Percentiles rank a stretch among this genome's conserved stretches.
Evolutionary conservation across 1,140 invertebrate species (phyloP).

Genomic region (Euwallacea similis): DNA sequence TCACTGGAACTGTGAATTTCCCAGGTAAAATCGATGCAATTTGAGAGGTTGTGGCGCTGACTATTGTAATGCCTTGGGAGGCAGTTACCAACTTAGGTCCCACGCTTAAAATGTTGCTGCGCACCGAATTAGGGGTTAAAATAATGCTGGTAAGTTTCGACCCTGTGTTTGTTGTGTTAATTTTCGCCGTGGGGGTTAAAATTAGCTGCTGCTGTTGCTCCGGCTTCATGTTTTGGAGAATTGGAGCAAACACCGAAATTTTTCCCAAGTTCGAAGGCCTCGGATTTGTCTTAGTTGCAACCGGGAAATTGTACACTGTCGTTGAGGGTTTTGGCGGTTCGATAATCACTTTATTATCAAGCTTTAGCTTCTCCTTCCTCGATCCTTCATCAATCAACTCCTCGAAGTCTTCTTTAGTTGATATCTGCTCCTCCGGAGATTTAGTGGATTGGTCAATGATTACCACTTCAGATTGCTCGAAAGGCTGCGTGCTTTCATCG

Average conservation of each 20-base stretch:
- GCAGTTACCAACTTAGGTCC: slow-evolving; percentile 42
- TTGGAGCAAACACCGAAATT: slow-evolving; percentile 44
- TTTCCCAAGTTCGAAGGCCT: slow-evolving; percentile 29
- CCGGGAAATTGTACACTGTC: slow-evolving; percentile 41
- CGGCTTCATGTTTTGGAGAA: slow-evolving; percentile 34
- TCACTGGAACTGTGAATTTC: slow-evolving; percentile 51
- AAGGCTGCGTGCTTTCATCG: slow-evolving; percentile 55
- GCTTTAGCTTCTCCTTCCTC: slow-evolving; percentile 56
- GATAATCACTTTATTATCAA: slow-evolving; percentile 46
- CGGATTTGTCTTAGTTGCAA: slow-evolving; percentile 30
- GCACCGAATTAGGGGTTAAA: slow-evolving; percentile 44
- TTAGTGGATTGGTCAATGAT: slow-evolving; percentile 62
- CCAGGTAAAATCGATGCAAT: slow-evolving; percentile 50
- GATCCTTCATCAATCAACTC: slow-evolving; percentile 62
- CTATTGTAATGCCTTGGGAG: slow-evolving; percentile 49
- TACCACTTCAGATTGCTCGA: slow-evolving; percentile 64
- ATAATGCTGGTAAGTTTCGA: slow-evolving; percentile 48
- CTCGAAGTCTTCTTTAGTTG: slow-evolving; percentile 65
- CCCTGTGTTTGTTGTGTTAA: slow-evolving; percentile 38
- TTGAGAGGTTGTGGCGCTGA: slow-evolving; percentile 50
- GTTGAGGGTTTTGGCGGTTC: slow-evolving; percentile 48
- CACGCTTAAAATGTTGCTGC: slow-evolving; percentile 48
- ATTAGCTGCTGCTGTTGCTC: slow-evolving; percentile 38
- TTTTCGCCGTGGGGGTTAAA: slow-evolving; percentile 38
- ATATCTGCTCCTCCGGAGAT: slow-evolving; percentile 63